Evolutionary conservation across 2,888 invertebrate genomes (phyloP), one percentile per base, ranked within the genome.

Genomic region (Eretmocerus hayati): DNA sequence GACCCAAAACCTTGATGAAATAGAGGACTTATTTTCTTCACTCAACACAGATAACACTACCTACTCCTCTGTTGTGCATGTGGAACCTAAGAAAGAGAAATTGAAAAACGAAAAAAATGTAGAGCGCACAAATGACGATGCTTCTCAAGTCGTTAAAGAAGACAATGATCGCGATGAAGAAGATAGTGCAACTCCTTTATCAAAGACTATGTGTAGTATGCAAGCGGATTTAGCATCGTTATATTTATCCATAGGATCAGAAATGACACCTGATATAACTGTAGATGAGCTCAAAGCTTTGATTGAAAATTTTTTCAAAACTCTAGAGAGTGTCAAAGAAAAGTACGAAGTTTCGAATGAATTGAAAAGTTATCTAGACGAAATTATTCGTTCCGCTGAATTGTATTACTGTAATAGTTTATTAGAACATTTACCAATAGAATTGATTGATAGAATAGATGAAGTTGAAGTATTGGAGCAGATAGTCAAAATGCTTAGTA

Each of bases 401-500:
- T 48, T 63, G 36, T 56, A 65, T 52, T 65, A 63, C 57, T 64
- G 59, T 57, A 67, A 66, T 63, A 62, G 56, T 41, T 56, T 69
- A 5, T 39, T 71, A 45, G 65, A 65, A 43, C 66, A 60, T 47
- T 36, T 60, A 6, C 54, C 62, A 2, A 37, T 46, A 9, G 59
- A 63, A 20, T 32, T 61, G 19, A 51, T 67, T 22, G 45, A 43
- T 2, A 46, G 49, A 19, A 60, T 58, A 33, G 46, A 53, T n/a
- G 62, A 56, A 42, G 52, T 56, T 26, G 52, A 41, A 9, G 50
- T 67, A 20, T 23, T 61, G 4, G 55, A 61, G 16, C 62, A 68
- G 48, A 51, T 64, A 56, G 74, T 75, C 4, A 75, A 77, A 48
- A 77, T 79, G 1, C 82, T 83, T 64, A 70, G 80, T 59, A 76